These are phyloP conservation scores for Pipistrellus kuhlii DNA, from an alignment of 2,797 vertebrate genomes.

Conservation along the genomic window DNA sequence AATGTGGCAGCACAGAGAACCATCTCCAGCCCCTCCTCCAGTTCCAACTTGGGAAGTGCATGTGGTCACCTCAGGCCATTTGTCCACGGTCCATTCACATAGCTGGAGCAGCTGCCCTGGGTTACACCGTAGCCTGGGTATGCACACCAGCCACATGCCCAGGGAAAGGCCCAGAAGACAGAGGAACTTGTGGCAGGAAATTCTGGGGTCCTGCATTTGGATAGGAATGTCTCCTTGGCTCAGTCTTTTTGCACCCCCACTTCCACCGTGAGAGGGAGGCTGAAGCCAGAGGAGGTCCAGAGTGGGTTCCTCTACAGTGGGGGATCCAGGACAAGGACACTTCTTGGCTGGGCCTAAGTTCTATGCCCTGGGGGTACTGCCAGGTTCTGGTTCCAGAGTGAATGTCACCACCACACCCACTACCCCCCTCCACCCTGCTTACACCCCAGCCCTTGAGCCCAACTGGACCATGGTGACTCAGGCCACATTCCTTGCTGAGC, in stretches of 20 bases:
- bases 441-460: not conserved
- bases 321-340: not conserved
- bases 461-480: rapidly evolving
- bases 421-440: not conserved
- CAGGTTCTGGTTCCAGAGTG: not conserved
- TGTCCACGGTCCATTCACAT: rapidly evolving
- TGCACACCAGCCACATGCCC: not conserved
- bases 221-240: not conserved
- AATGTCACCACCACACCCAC: not conserved
- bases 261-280: not conserved
- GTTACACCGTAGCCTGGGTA: not conserved
- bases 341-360: not conserved
- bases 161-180: not conserved
- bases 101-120: not conserved
- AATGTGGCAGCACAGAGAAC: too few relatives aligned
- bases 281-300: not conserved
- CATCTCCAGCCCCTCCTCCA: not conserved
- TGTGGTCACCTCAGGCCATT: not conserved
- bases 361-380: not conserved
- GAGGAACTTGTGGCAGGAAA: not conserved
- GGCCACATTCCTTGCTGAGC: not conserved
- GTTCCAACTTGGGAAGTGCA: too few relatives aligned
- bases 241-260: not conserved
- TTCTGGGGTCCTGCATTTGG: not conserved
- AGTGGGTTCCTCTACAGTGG: not conserved